Base-by-base conservation (phyloP, 1,140 invertebrate genomes). In the Drosophila sp. region DNA sequence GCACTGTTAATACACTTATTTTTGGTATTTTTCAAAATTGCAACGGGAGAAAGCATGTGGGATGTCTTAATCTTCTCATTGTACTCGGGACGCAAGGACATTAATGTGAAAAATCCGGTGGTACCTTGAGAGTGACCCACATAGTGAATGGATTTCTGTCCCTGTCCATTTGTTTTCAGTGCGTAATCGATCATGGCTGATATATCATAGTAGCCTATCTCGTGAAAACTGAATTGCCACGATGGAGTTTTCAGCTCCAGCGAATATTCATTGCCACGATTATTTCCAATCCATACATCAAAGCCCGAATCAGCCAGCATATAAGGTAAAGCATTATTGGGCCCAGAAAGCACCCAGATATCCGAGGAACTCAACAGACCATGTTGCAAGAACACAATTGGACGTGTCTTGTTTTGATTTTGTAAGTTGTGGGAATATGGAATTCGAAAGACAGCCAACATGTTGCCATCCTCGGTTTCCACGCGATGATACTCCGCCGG, bases 321-420 rank as follows among this genome's bases (percentile, higher is more conserved):
- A 69, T 92, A 94, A 4, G 92, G 69, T 62, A 91, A 54, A 4
- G 93, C 93, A 80, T 95, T 94, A 8, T 93, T 78, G 7, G 94
- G 94, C 21, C 95, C 95, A 58, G 94, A 92, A 2, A 96, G 89
- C 2, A 97, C 92, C 94, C 94, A 97, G 82, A 95, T 95, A 0
- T 94, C 94, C 1, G 96, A 96, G 76, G 95, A 95, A 7, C 94
- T 94, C 0, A 95, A 86, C 6, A 97, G 84, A 0, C 96, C 97
- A 83, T 97, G 96, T 13, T 86, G 81, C 75, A 97, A 95, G 0
- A 97, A 77, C 0, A 95, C 92, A 11, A 95, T 94, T 7, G 94
- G 84, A 6, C 86, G 92, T 3, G 50, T 25, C 9, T 53, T n/a
- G 29, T 77, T 66, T 29, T 78, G 65, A 21, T 80, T 78, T 11